These are phyloP conservation scores for Centropristis striata DNA, from an alignment of 2,113 vertebrate species.

Conservation along the genomic window DNA sequence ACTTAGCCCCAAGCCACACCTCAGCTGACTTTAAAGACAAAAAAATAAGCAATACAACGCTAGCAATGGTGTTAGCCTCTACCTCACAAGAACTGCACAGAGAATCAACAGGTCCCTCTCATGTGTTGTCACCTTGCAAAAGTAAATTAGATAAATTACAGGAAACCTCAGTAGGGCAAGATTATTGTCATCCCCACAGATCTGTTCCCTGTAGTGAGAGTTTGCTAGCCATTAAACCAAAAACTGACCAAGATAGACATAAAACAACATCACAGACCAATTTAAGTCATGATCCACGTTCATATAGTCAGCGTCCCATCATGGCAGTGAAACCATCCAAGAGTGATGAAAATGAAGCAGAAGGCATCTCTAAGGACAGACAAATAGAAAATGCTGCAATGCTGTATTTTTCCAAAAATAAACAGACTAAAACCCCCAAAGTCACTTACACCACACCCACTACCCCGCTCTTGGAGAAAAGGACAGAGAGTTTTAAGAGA, in stretches of 20 bases:
- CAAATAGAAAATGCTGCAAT: constrained; percentile 12
- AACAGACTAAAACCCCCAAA: not conserved
- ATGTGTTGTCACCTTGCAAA: constrained; percentile 22
- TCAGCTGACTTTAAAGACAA: constrained; percentile 11
- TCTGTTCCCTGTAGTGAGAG: not conserved
- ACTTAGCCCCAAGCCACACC: not conserved
- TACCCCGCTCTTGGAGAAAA: constrained; percentile 27
- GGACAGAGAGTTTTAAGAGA: constrained; percentile 4
- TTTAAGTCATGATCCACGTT: constrained; percentile 11
- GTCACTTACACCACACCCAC: not conserved
- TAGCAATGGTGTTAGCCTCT: not conserved
- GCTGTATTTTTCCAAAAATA: not conserved
- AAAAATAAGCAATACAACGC: constrained; percentile 13
- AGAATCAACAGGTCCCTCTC: constrained; percentile 6
- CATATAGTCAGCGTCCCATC: constrained; percentile 45
- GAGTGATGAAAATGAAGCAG: constrained; percentile 53
- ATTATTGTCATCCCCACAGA: not conserved
- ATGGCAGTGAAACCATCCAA: constrained; percentile 66
- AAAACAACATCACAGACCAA: constrained; percentile 19
- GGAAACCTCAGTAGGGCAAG: not conserved
- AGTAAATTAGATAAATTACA: constrained; percentile 21
- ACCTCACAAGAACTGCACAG: constrained; percentile 4
- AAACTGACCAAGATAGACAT: constrained; percentile 3
- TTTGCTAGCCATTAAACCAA: constrained; percentile 17
- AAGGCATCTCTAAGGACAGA: constrained; percentile 5